Evolutionary conservation across 2,113 vertebrate species (phyloP).

Genomic region (Seriola rivoliana): DNA sequence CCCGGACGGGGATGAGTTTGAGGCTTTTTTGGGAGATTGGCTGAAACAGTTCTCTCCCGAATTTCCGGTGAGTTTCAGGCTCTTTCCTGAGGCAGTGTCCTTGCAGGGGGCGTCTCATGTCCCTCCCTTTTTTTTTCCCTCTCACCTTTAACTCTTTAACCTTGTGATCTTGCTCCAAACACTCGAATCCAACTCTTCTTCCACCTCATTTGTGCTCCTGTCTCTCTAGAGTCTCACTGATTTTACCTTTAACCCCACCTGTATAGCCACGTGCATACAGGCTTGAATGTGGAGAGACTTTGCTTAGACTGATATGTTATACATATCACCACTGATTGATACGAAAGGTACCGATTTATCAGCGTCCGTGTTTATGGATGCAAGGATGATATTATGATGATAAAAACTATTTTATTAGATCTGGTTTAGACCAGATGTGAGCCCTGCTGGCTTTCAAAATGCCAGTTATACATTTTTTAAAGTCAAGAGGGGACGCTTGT

Average conservation of each 20-base stretch:
- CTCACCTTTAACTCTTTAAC: conserved; percentile 61
- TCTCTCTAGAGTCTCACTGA: conserved; percentile 62
- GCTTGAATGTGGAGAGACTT: conserved; percentile 37
- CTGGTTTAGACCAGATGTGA: conserved; percentile 23
- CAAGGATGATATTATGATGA: conserved; percentile 10
- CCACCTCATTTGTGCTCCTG: conserved; percentile 79
- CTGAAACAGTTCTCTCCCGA: conserved; percentile 87
- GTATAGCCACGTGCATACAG: conserved; percentile 29
- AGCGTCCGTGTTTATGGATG: conserved; percentile 41
- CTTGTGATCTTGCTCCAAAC: conserved; percentile 73
- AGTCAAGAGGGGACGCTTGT: neutral
- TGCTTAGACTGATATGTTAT: conserved; percentile 35
- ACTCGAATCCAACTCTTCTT: conserved; percentile 67
- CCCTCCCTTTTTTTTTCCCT: conserved; percentile 47
- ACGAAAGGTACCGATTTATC: neutral
- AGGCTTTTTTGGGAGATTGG: conserved; percentile 90
- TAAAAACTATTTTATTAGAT: conserved; percentile 24
- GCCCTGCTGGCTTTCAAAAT: conserved; percentile 43
- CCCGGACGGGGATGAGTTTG: conserved; percentile 89
- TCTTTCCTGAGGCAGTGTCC: conserved; percentile 81
- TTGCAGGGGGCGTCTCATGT: conserved; percentile 66
- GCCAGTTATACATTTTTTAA: conserved; percentile 1
- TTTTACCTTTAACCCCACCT: conserved; percentile 37
- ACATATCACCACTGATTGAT: conserved; percentile 47
- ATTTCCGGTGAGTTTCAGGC: conserved; percentile 87